A percentile compares a stretch with the other conserved stretches of the same genome.
These are phyloP conservation scores for Psix sp. DNA, from an alignment of 1,140 invertebrate genomes.

Conservation along the genomic window DNA sequence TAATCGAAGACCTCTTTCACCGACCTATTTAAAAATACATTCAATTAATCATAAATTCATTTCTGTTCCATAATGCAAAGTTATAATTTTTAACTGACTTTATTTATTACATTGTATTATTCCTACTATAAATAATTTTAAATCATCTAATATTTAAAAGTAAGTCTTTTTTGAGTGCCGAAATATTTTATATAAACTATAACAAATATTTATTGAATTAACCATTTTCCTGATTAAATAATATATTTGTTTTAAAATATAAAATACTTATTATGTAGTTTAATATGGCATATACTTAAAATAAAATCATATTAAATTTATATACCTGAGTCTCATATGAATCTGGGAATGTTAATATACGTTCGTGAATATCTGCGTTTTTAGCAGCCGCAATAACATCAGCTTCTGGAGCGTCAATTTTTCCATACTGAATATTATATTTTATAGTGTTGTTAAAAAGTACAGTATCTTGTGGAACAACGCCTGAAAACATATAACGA, in stretches of 20 bases:
- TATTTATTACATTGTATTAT: too few relatives aligned
- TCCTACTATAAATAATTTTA: too few relatives aligned
- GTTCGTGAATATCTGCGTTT: conserved; percentile 95
- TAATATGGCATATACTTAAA: too few relatives aligned
- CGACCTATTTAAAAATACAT: conserved; percentile 80
- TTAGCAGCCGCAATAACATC: conserved; percentile 93
- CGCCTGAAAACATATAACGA: conserved; percentile 76
- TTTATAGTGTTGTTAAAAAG: conserved; percentile 96
- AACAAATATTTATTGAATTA: neutral
- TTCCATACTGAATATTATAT: conserved; percentile 98
- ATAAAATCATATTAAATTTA: conserved; percentile 24
- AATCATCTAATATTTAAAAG: too few relatives aligned
- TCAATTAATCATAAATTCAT: too few relatives aligned
- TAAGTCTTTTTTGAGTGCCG: too few relatives aligned
- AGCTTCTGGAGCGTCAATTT: conserved; percentile 84
- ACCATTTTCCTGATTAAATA: too few relatives aligned
- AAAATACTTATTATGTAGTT: too few relatives aligned
- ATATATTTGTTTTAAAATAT: too few relatives aligned
- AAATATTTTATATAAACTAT: too few relatives aligned
- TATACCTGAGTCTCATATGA: conserved; percentile 86
- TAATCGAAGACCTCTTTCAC: conserved; percentile 86
- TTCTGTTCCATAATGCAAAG: too few relatives aligned
- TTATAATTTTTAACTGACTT: too few relatives aligned
- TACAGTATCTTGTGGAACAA: conserved; percentile 98
- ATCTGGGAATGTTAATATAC: conserved; percentile 93